A percentile compares a stretch with the other conserved stretches of the same genome.
phyloP scores from a whole-genome alignment of 2,888 invertebrate species.

The Leucania comma region DNA sequence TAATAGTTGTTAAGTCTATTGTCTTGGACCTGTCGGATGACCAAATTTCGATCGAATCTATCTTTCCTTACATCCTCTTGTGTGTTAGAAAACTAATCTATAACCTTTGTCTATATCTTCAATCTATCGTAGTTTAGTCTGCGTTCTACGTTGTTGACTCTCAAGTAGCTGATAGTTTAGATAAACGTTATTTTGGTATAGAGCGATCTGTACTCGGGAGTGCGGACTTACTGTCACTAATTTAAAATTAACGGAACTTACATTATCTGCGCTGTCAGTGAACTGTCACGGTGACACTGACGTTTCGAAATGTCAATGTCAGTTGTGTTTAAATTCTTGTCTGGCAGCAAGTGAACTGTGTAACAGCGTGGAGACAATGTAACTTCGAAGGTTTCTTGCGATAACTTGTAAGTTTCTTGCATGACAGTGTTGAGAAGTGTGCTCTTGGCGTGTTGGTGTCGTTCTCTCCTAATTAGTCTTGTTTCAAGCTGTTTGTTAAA shows the following conservation, averaged over 20 bases:
- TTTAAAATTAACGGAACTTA: conserved; percentile 78
- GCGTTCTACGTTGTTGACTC: conserved; percentile 89
- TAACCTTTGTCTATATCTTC: conserved; percentile 79
- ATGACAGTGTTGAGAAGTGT: conserved; percentile 73
- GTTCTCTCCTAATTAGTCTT: conserved; percentile 83
- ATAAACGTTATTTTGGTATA: conserved; percentile 87
- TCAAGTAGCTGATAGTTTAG: conserved; percentile 84
- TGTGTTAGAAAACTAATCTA: conserved; percentile 70
- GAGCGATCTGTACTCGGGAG: conserved; percentile 69
- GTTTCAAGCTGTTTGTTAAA: conserved; percentile 70
- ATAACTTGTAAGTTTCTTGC: conserved; percentile 69
- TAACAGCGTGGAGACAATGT: conserved; percentile 36
- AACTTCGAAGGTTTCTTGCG: conserved; percentile 25
- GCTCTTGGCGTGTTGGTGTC: conserved; percentile 87
- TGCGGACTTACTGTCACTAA: conserved; percentile 86
- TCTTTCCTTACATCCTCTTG: conserved; percentile 65
- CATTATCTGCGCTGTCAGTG: conserved; percentile 46
- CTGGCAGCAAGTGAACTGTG: neutral
- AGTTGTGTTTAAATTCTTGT: conserved; percentile 1
- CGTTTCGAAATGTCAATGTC: conserved; percentile 26
- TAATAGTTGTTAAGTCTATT: conserved; percentile 82
- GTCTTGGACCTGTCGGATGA: conserved; percentile 62
- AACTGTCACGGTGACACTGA: conserved; percentile 33
- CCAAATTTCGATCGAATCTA: conserved; percentile 67
- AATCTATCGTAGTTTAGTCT: conserved; percentile 80